phyloP scores from a whole-genome alignment of 2,888 invertebrate genomes.

The Molorchus minor region DNA sequence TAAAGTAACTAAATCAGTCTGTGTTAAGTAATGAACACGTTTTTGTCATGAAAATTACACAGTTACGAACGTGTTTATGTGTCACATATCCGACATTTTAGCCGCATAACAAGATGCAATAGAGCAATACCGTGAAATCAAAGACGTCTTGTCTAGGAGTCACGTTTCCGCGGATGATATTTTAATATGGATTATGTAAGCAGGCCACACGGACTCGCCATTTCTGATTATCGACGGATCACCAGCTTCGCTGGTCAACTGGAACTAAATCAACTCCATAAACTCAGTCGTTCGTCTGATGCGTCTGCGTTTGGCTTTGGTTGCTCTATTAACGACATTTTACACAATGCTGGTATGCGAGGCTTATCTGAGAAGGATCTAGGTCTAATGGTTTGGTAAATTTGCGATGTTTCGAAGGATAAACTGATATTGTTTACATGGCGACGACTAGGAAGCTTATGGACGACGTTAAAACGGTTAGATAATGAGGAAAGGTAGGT shows the following conservation, averaged over 20 bases:
- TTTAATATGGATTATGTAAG: constrained; percentile 39
- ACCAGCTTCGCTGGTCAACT: constrained; percentile 34
- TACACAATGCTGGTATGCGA: constrained; percentile 3
- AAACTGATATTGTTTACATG: too few species aligned
- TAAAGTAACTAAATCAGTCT: too few species aligned
- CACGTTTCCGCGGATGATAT: constrained; percentile 33
- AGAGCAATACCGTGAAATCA: constrained; percentile 25
- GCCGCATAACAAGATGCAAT: constrained; percentile 17
- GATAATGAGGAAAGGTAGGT: too few species aligned
- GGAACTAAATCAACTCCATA: constrained; percentile 26
- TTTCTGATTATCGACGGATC: constrained; percentile 42
- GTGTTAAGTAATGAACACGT: too few species aligned
- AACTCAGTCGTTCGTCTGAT: constrained; percentile 11
- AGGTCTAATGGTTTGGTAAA: background rate
- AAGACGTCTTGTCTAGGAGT: constrained; percentile 30
- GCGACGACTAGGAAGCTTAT: too few species aligned
- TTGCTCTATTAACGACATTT: constrained; percentile 11
- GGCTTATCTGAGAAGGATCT: background rate
- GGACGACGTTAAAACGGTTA: too few species aligned
- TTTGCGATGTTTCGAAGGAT: background rate
- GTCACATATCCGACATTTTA: constrained; percentile 21
- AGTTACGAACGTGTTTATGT: constrained; percentile 17
- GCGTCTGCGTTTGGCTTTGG: constrained; percentile 2
- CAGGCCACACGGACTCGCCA: constrained; percentile 38
- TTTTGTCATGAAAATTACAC: too few species aligned